phyloP scores from a whole-genome alignment of 2,888 invertebrate species.

The Rhabditophanes sp. region DNA sequence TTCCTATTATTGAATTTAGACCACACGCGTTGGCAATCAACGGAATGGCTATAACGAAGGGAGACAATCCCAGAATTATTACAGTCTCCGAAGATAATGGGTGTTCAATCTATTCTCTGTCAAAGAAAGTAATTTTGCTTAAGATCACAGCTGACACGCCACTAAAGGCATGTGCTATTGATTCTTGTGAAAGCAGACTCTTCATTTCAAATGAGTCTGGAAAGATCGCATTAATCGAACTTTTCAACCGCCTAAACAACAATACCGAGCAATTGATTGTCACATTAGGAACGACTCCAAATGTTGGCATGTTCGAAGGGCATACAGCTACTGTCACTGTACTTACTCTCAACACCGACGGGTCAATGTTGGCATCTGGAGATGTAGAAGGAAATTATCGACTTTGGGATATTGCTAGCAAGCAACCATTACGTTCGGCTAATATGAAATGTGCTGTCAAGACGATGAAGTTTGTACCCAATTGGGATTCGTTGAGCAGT shows the following conservation, averaged over 20 bases:
- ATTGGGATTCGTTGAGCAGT: too few species aligned
- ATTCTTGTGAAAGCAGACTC: slow-evolving; percentile 24
- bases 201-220: slow-evolving; percentile 27
- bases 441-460: slow-evolving; percentile 8
- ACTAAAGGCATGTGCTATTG: slow-evolving; percentile 22
- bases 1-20: slow-evolving; percentile 6
- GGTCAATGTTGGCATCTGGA: slow-evolving; percentile 25
- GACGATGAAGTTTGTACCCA: too few species aligned
- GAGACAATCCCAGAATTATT: slow-evolving; percentile 19
- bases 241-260: slow-evolving; percentile 10
- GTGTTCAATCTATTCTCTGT: slow-evolving; percentile 16
- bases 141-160: slow-evolving; percentile 25
- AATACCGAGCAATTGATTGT: slow-evolving; percentile 6
- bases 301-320: too few species aligned
- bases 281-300: not conserved
- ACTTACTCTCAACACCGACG: slow-evolving; percentile 22
- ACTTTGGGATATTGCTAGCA: slow-evolving; percentile 30
- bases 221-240: slow-evolving; percentile 10
- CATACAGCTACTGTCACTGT: slow-evolving; percentile 6
- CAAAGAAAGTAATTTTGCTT: slow-evolving; percentile 9
- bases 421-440: slow-evolving; percentile 22
- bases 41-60: slow-evolving; percentile 18
- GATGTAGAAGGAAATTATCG: slow-evolving; percentile 22
- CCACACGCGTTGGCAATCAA: slow-evolving; percentile 22
- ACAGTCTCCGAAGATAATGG: slow-evolving; percentile 23